Base-by-base conservation (phyloP, 1,140 invertebrate genomes). In the Nephotettix cincticeps region DNA sequence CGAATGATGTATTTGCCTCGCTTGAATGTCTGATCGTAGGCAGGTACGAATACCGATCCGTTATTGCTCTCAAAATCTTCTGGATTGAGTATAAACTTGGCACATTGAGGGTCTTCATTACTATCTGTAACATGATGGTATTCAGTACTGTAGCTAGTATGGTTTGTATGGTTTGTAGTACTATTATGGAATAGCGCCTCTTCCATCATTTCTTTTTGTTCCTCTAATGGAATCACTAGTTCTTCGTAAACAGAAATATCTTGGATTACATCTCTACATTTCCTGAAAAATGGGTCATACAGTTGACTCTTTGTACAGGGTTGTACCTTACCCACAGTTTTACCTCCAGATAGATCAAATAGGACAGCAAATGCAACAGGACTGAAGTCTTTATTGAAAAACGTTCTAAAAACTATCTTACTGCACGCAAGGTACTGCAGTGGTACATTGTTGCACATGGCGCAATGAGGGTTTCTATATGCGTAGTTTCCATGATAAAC, bases 401-500 rank as follows among this genome's bases (percentile, higher is more conserved):
- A 75, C 13, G 73, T 58, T 29, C 75, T 65, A 25, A 61, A 64
- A 6, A 69, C 29, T 68, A 28, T 68, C 65, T 32, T 68, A 4
- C 75, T 68, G 72, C 85, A 84, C 43, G 72, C 72, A 25, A 83
- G 61, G 63, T 80, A 64, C 69, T 83, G 82, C 30, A 82, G 72
- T 1, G 73, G 72, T 0, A 81, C 82, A 21, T 80, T 75, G 73
- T 88, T 85, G 75, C 87, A 89, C 11, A 83, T 71, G 2, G 86
- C 86, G 75, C 87, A 89, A 73, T 87, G 85, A 0, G 81, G 75
- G 72, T 89, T 89, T 71, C 83, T 78, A 75, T 84, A 88, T 0
- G 78, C 77, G 2, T 75, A 73, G n/a, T 76, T 76, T 4, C 74
- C 74, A 19, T 74, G 23, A 71, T 83, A 83, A 3, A 84, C 80